Conservation (phyloP, 2,888 invertebrate genomes). For the Drosophila diplacantha region DNA sequence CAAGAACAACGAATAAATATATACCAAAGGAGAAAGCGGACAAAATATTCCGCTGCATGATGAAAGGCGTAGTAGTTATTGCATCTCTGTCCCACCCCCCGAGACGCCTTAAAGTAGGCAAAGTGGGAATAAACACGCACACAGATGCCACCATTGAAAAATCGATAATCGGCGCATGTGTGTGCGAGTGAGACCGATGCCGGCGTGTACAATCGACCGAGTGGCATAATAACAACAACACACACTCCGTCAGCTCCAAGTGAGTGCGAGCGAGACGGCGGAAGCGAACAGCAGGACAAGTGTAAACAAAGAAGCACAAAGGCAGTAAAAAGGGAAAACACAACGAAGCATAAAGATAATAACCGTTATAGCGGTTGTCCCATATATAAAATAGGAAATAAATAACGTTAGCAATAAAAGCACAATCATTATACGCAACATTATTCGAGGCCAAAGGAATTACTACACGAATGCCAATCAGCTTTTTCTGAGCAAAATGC, state of each 20-base stretch:
- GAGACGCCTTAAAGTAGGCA: constrained; percentile 58
- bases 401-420: constrained; percentile 6
- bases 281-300: constrained; percentile 20
- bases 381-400: constrained; percentile 35
- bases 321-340: constrained; percentile 9
- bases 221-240: constrained; percentile 44
- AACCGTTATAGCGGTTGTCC: neutral
- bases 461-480: constrained; percentile 69
- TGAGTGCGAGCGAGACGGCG: constrained; percentile 6
- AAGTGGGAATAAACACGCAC: constrained; percentile 33
- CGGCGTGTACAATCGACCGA: constrained; percentile 51
- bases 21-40: neutral
- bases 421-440: constrained; percentile 50
- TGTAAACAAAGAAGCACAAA: constrained; percentile 35
- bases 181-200: constrained; percentile 36
- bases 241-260: constrained; percentile 2
- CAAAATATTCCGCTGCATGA: constrained; percentile 13
- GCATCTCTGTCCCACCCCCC: constrained; percentile 10
- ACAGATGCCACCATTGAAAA: constrained; percentile 51
- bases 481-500: constrained; percentile 81
- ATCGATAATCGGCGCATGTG: constrained; percentile 52
- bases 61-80: constrained; percentile 25
- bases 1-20: constrained; percentile 9
- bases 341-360: constrained; percentile 31
- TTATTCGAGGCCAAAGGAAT: constrained; percentile 51